These are phyloP conservation scores for Nilaparvata lugens DNA, from an alignment of 1,140 invertebrate genomes.

Conservation along the genomic window DNA sequence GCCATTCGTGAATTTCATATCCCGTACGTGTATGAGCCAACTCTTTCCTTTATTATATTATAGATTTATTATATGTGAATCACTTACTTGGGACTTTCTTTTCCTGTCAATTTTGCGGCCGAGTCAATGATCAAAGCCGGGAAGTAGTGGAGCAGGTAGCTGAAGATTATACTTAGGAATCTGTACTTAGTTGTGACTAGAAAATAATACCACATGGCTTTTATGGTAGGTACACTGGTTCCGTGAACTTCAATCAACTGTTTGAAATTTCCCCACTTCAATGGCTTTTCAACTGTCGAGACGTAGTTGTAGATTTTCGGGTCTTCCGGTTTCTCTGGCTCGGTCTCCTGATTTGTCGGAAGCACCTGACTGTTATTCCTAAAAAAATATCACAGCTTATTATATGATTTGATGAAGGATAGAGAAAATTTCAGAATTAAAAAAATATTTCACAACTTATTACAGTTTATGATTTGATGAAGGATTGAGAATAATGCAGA, in stretches of 20 bases:
- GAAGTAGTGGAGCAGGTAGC: constrained; percentile 36
- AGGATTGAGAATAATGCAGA: too few relatives aligned
- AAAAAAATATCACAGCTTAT: not conserved
- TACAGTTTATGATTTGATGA: too few relatives aligned
- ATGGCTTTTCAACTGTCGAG: constrained; percentile 44
- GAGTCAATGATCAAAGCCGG: constrained; percentile 36
- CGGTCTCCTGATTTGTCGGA: not conserved
- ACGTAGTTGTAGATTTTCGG: constrained; percentile 45
- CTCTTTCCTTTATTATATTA: too few relatives aligned
- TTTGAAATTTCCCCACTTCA: constrained; percentile 49
- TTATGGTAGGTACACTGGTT: constrained; percentile 34
- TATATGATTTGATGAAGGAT: not conserved
- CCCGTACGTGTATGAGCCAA: too few relatives aligned
- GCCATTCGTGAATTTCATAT: too few relatives aligned
- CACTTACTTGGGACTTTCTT: constrained; percentile 37
- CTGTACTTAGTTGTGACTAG: constrained; percentile 38
- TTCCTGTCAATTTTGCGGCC: constrained; percentile 28
- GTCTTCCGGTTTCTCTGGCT: constrained; percentile 13
- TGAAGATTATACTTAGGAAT: constrained; percentile 39
- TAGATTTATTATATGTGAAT: too few relatives aligned
- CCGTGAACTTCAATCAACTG: constrained; percentile 36
- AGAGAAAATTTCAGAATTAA: not conserved
- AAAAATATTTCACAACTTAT: too few relatives aligned
- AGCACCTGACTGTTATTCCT: not conserved
- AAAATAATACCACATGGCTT: constrained; percentile 46